A percentile compares a stretch with the other conserved stretches of the same genome.
These are phyloP conservation scores for Glomeris maerens DNA, from an alignment of 1,140 invertebrate species.

Conservation along the genomic window DNA sequence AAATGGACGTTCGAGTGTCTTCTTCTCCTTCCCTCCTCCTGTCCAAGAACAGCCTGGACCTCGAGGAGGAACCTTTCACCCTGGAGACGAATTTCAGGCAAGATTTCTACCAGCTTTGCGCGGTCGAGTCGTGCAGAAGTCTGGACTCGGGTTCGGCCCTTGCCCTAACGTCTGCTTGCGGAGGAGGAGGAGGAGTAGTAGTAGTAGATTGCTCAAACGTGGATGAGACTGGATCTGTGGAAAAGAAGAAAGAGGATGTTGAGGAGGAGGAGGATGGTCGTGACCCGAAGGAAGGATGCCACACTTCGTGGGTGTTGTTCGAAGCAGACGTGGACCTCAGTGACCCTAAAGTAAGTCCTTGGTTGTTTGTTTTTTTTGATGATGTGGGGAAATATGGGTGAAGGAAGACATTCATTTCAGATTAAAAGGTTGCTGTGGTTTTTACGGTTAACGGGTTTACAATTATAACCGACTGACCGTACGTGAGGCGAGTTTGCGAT, in stretches of 20 bases:
- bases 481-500: no score
- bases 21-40: no score
- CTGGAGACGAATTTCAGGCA: conserved; percentile 59
- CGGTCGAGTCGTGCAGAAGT: conserved; percentile 63
- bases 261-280: conserved; percentile 24
- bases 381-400: neutral
- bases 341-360: conserved; percentile 49
- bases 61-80: no score
- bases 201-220: neutral
- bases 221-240: neutral
- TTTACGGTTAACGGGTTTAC: no score
- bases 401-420: no score
- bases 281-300: conserved; percentile 44
- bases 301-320: conserved; percentile 60
- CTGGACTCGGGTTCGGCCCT: no score
- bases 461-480: no score
- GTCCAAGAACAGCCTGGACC: no score
- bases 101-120: conserved; percentile 58
- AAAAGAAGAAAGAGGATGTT: conserved; percentile 32
- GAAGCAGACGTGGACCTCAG: conserved; percentile 57
- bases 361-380: neutral
- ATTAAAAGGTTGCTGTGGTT: no score
- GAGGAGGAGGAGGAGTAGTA: neutral
- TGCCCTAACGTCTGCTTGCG: neutral
- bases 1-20: no score